These are phyloP conservation scores for Myotis pilosus DNA, from an alignment of 2,797 vertebrate species.

Conservation along the genomic window DNA sequence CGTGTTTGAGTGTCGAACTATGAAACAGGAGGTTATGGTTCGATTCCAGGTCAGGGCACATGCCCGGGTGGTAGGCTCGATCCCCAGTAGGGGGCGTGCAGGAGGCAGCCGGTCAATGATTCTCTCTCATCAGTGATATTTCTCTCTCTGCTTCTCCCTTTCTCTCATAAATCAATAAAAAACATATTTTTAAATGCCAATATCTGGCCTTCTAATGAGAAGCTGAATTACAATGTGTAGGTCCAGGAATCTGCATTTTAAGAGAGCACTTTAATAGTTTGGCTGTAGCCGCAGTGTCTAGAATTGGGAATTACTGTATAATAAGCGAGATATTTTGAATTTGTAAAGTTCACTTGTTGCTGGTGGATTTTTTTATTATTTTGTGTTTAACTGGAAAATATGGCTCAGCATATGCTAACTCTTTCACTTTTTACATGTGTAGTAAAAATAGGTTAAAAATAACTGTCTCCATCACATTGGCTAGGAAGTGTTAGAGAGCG, in stretches of 20 bases:
- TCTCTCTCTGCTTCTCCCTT: too few relatives aligned
- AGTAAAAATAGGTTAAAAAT: not conserved
- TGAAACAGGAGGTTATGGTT: too few relatives aligned
- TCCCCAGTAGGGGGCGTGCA: too few relatives aligned
- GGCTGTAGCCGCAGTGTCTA: not conserved
- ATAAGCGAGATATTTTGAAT: not conserved
- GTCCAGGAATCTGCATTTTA: not conserved
- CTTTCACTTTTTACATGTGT: not conserved
- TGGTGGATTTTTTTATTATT: not conserved
- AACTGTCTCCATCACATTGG: not conserved
- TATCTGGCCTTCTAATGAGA: not conserved
- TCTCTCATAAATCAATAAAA: too few relatives aligned
- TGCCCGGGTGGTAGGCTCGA: too few relatives aligned
- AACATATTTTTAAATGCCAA: too few relatives aligned
- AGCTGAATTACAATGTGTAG: not conserved
- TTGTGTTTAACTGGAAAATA: slow-evolving; percentile 2
- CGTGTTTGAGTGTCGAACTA: too few relatives aligned
- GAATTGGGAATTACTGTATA: not conserved
- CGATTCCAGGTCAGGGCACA: too few relatives aligned
- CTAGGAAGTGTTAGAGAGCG: not conserved
- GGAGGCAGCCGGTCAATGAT: too few relatives aligned
- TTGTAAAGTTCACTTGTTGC: not conserved
- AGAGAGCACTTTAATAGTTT: not conserved
- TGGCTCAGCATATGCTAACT: not conserved
- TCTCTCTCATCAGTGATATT: too few relatives aligned